Evolutionary conservation across 2,888 invertebrate genomes (phyloP).

Genomic region (Pyrgus malvae): DNA sequence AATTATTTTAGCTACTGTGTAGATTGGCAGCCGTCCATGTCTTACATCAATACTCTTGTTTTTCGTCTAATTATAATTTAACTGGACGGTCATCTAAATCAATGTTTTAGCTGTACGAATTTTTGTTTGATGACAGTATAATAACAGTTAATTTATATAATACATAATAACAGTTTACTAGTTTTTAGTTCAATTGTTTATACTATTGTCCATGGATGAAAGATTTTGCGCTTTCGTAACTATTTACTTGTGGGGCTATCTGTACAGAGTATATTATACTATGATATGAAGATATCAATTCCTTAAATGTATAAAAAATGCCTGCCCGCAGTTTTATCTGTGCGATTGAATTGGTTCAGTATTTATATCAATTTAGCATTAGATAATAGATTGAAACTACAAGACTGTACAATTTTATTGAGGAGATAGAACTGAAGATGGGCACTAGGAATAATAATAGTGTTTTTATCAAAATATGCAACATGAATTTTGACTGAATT

Average conservation of each 20-base stretch:
- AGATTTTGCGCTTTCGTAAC: not conserved
- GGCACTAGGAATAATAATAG: constrained; percentile 6
- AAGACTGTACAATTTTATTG: not conserved
- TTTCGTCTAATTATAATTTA: constrained; percentile 13
- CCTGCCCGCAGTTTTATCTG: not conserved
- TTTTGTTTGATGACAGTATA: not conserved
- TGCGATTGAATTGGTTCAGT: not conserved
- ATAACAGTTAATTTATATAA: not conserved
- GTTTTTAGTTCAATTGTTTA: not conserved
- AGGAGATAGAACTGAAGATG: not conserved
- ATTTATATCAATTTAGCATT: not conserved
- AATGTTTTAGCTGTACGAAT: not conserved
- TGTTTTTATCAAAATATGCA: constrained; percentile 35
- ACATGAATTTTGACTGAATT: constrained; percentile 45
- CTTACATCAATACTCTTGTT: constrained; percentile 26
- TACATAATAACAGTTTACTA: too few species aligned
- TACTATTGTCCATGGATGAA: not conserved
- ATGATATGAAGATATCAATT: constrained; percentile 18
- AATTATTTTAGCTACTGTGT: constrained; percentile 39
- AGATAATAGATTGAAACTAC: not conserved
- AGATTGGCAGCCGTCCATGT: constrained; percentile 41
- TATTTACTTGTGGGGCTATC: constrained; percentile 29
- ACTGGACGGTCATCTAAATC: constrained; percentile 7
- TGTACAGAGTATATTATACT: constrained; percentile 44
- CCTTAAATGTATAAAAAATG: not conserved